These are phyloP conservation scores for Monomorium pharaonis DNA, from an alignment of 1,140 invertebrate species.

Conservation along the genomic window DNA sequence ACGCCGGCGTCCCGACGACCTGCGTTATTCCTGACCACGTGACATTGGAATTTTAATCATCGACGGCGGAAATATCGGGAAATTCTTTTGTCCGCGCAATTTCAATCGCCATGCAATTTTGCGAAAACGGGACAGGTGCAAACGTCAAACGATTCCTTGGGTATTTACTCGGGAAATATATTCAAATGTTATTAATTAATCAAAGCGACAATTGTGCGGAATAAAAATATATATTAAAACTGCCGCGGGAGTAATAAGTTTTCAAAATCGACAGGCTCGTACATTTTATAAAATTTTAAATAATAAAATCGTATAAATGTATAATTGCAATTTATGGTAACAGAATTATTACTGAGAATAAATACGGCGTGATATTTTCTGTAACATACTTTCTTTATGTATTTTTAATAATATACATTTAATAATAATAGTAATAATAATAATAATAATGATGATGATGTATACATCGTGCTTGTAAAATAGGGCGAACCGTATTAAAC, in stretches of 20 bases:
- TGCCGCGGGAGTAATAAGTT: not conserved
- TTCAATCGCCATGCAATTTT: constrained; percentile 10
- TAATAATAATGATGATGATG: no score
- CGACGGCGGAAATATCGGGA: constrained; percentile 32
- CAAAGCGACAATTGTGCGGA: not conserved
- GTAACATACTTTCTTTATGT: not conserved
- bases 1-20: constrained; percentile 50
- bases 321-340: not conserved
- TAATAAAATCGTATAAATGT: not conserved
- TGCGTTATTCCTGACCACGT: constrained; percentile 75
- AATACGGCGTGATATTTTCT: not conserved
- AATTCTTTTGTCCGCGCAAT: constrained; percentile 44
- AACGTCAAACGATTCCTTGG: not conserved
- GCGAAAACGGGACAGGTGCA: not conserved
- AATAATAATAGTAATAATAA: not conserved
- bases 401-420: not conserved
- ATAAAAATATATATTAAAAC: not conserved
- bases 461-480: not conserved
- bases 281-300: not conserved
- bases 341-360: not conserved
- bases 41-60: constrained; percentile 57
- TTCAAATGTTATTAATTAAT: constrained; percentile 4
- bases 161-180: not conserved
- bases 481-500: not conserved
- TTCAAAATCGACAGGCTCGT: not conserved